Base-by-base conservation (phyloP, 2,888 invertebrate species). In the Ectemnius continuus region DNA sequence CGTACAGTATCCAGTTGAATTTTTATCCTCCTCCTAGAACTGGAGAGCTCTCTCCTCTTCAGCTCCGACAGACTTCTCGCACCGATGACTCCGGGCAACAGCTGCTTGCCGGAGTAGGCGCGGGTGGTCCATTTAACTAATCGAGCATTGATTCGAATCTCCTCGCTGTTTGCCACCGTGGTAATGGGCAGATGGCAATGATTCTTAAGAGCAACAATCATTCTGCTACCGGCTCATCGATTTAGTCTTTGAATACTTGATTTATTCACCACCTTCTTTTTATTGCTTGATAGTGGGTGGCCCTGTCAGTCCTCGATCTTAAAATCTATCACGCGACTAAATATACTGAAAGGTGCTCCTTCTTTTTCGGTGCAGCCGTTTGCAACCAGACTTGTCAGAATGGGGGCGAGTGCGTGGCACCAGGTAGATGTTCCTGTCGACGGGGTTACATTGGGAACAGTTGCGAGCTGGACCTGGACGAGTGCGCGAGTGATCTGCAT, bases 401-500 rank as follows among this genome's bases (percentile, higher is more conserved):
- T 91, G 97, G 97, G 66, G 97, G 97, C 73, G 92, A 93, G 81
- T 97, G 97, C 91, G 92, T 94, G 63, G 93, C 94, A 65, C 97
- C 97, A 56, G 95, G 94, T 85, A 93, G 92, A 81, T 97, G 97
- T 91, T 92, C 94, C 75, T 97, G 97, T 91, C 94, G 95, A 61
- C 93, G 93, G 81, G 97, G 97, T 14, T 97, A 96, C 92, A 94
- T 94, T 64, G 97, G 97, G 75, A 92, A 93, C 84, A 95, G 94
- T 87, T 97, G 97, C 92, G 96, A 97, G 91, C 93, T 95, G 78
- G 97, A 97, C 92, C 93, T 96, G 87, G 96, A 97, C 92, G 97
- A 97, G 92, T 97, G 97, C 92, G 92, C 93, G 18, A 92, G 94
- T 80, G 94, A 94, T 78, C 92, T 94, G 67, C 94, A 95, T 86